phyloP scores from a whole-genome alignment of 2,797 vertebrate genomes.

The Bryconaethiops microstoma region DNA sequence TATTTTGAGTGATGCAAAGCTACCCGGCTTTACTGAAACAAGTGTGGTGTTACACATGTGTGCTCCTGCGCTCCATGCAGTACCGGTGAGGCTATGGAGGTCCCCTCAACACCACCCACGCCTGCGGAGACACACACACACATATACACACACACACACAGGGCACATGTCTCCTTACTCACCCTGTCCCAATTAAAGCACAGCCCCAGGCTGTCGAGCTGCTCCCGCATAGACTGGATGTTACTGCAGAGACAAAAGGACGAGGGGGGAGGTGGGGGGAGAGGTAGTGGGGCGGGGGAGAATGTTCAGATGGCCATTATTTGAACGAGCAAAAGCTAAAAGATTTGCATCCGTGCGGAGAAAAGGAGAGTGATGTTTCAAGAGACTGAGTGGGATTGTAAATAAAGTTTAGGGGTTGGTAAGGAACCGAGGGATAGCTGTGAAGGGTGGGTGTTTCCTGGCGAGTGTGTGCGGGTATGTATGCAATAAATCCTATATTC shows the following conservation, averaged over 20 bases:
- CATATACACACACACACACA: conserved; percentile 13
- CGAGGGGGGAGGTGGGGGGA: conserved; percentile 15
- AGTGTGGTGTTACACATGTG: conserved; percentile 10
- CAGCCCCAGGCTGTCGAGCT: conserved; percentile 89
- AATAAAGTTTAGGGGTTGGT: conserved; percentile 26
- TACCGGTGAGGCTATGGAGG: background rate
- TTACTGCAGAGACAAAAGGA: conserved; percentile 81
- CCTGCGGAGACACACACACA: conserved; percentile 3
- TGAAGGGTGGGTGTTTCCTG: background rate
- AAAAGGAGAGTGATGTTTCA: background rate
- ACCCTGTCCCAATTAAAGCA: conserved; percentile 94
- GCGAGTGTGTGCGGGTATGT: background rate
- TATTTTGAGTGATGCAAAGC: conserved; percentile 19
- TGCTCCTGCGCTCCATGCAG: background rate
- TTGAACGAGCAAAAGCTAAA: too few species aligned
- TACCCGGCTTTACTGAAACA: conserved; percentile 27
- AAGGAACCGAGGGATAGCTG: background rate
- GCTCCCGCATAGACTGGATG: conserved; percentile 89
- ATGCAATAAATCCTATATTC: background rate
- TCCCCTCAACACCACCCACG: conserved; percentile 15
- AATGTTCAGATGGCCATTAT: background rate
- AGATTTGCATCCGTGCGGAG: conserved; percentile 15
- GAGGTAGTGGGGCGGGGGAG: too few species aligned
- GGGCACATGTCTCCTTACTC: conserved; percentile 58
- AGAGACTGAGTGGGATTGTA: conserved; percentile 21